Conservation (phyloP, 2,888 invertebrate genomes). For the Tenthredo livida region DNA sequence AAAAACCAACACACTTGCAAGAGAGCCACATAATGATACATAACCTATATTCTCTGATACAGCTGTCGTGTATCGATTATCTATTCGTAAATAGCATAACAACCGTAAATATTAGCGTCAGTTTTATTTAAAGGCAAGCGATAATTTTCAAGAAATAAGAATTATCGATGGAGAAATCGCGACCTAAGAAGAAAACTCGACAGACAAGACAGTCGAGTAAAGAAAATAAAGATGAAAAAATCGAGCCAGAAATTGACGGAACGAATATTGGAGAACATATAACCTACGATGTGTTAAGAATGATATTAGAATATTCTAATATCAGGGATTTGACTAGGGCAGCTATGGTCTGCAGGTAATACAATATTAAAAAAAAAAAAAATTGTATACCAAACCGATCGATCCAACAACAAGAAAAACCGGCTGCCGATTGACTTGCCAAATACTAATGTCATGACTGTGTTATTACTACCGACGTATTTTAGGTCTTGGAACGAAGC, state of each 20-base stretch:
- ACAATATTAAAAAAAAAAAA: not conserved
- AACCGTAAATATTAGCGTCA: not conserved
- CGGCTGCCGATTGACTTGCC: not conserved
- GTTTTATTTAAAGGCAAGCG: not conserved
- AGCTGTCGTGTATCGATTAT: conserved; percentile 19
- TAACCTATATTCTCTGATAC: not conserved
- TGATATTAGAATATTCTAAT: conserved; percentile 70
- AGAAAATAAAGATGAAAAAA: conserved; percentile 9
- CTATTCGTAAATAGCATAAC: too few species aligned
- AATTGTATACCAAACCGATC: not conserved
- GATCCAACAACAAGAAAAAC: not conserved
- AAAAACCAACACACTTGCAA: not conserved
- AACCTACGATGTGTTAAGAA: conserved; percentile 71
- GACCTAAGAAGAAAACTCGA: conserved; percentile 31
- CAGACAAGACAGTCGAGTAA: conserved; percentile 14
- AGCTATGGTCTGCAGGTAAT: conserved; percentile 71
- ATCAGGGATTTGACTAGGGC: conserved; percentile 66
- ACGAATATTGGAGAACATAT: conserved; percentile 55
- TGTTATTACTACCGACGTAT: conserved; percentile 35
- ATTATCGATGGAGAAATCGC: not conserved
- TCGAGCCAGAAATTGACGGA: conserved; percentile 6
- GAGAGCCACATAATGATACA: not conserved
- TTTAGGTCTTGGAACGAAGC: conserved; percentile 67
- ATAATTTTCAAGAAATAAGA: not conserved
- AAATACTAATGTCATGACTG: not conserved